Conservation (phyloP, 1,140 invertebrate species). For the Cydia strobilella region DNA sequence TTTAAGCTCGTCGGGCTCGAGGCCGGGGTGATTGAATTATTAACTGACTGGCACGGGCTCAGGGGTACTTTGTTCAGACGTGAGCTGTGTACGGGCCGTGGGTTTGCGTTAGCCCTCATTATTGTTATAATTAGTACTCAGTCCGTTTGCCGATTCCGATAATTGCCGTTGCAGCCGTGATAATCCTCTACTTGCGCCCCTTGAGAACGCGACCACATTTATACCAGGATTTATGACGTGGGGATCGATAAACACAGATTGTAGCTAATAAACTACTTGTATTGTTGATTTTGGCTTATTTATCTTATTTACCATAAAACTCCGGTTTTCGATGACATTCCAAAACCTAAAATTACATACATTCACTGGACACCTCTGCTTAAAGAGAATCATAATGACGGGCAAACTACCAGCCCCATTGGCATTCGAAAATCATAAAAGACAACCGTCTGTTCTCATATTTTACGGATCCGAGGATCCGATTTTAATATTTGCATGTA, state of each 20-base stretch:
- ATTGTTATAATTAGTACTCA: conserved; percentile 51
- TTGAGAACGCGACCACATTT: conserved; percentile 1
- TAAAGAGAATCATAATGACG: too few relatives aligned
- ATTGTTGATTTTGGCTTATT: not conserved
- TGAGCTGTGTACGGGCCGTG: conserved; percentile 45
- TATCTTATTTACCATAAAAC: not conserved
- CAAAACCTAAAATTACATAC: too few relatives aligned
- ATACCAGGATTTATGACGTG: not conserved
- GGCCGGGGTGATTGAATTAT: conserved; percentile 58
- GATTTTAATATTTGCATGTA: too few relatives aligned
- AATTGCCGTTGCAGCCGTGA: conserved; percentile 35
- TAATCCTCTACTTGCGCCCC: conserved; percentile 8
- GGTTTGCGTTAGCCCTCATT: conserved; percentile 45
- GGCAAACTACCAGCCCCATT: too few relatives aligned
- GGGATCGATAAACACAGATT: not conserved
- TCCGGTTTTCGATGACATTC: too few relatives aligned
- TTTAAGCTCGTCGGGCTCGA: conserved; percentile 45
- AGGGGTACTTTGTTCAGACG: conserved; percentile 45
- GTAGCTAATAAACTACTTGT: not conserved
- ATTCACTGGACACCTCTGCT: too few relatives aligned
- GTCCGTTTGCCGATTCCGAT: conserved; percentile 41
- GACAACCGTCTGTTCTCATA: too few relatives aligned
- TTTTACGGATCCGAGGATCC: too few relatives aligned
- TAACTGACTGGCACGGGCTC: conserved; percentile 48
- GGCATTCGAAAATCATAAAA: too few relatives aligned